phyloP scores from a whole-genome alignment of 2,888 invertebrate genomes.

The Agonum fuliginosum region DNA sequence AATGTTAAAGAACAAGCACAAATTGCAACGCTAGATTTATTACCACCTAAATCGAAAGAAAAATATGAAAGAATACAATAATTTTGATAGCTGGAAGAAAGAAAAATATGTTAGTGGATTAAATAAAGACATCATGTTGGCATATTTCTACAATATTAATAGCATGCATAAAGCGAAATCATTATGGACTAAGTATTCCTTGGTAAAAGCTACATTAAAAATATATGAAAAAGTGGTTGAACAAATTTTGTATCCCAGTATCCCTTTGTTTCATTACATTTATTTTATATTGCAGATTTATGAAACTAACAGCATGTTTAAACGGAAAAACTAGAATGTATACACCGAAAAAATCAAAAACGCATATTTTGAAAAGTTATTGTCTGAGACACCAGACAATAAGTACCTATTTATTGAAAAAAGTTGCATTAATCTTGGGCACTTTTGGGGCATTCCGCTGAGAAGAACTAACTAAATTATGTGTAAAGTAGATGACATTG shows the following conservation, averaged over 20 bases:
- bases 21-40: neutral
- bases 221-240: neutral
- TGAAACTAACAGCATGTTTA: slow-evolving; percentile 3
- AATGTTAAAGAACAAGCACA: neutral
- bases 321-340: neutral
- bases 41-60: neutral
- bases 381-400: neutral
- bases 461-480: slow-evolving; percentile 4
- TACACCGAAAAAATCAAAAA: slow-evolving; percentile 1
- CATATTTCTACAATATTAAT: neutral
- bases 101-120: neutral
- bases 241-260: neutral
- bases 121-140: neutral
- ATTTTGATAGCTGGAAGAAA: neutral
- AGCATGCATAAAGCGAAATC: neutral
- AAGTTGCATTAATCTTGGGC: neutral
- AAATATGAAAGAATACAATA: slow-evolving; percentile 7
- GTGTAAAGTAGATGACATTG: neutral
- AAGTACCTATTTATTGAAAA: neutral
- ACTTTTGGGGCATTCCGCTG: neutral
- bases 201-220: neutral
- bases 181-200: neutral
- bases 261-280: neutral
- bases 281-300: neutral
- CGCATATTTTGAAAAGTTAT: neutral